These are phyloP conservation scores for Somateria mollissima DNA, from an alignment of 2,797 vertebrate species.

Conservation along the genomic window DNA sequence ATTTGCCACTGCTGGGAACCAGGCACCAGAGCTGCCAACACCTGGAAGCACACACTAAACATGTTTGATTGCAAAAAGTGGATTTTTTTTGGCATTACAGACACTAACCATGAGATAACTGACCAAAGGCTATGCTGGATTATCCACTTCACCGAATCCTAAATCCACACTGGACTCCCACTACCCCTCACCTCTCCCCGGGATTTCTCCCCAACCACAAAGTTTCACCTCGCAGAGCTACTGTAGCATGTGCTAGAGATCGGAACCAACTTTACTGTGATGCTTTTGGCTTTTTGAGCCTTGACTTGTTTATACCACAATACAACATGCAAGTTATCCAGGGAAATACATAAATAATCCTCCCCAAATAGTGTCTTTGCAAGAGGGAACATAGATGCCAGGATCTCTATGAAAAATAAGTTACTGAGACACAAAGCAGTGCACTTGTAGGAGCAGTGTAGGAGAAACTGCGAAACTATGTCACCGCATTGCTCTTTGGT, in stretches of 20 bases:
- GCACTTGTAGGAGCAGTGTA: conserved; percentile 40
- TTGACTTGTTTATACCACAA: neutral
- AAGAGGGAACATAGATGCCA: conserved; percentile 5
- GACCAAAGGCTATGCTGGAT: neutral
- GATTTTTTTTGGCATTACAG: neutral
- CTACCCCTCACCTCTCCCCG: neutral
- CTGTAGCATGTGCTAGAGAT: fast-evolving
- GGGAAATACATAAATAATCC: neutral
- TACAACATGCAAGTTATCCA: neutral
- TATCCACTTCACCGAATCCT: neutral
- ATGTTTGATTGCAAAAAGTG: neutral
- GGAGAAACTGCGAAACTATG: conserved; percentile 52
- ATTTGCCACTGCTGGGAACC: neutral
- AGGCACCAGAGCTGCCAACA: neutral
- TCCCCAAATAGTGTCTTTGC: neutral
- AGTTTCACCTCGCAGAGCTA: neutral
- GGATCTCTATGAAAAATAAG: neutral
- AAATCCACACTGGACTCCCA: neutral
- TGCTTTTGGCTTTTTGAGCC: neutral
- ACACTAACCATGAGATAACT: neutral
- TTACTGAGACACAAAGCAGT: conserved; percentile 43
- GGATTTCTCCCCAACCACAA: neutral
- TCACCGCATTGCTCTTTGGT: conserved; percentile 42
- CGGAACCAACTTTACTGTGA: fast-evolving
- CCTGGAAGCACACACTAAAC: neutral